Base-by-base conservation (phyloP, 1,140 invertebrate species). In the Arion vulgaris region DNA sequence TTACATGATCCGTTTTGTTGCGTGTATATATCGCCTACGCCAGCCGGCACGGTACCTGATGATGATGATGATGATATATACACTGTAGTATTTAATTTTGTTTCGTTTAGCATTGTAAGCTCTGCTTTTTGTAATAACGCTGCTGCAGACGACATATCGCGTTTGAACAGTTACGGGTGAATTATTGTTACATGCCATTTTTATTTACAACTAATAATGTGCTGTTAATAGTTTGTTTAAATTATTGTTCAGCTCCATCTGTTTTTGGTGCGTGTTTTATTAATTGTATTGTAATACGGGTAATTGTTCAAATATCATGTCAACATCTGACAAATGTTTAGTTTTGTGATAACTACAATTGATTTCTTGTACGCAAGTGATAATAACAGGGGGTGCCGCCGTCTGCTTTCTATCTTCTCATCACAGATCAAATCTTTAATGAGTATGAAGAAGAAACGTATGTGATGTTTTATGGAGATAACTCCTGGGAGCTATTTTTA, bases 251-350 rank as follows among this genome's bases (percentile, higher is more conserved):
- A 32, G 5, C 28, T 28, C 28, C 62, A 32, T 5, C 11, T 32
- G 62, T 66, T 66, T 28, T 66, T 66, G 28, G 53, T 57, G 5
- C 53, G 2, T 57, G 15, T 57, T 57, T 19, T 19, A 57, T n/a
- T 23, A 23, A 23, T 57, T 57, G 53, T 57, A 66, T 66, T 66
- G 62, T 32, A 66, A 66, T 66, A 66, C 62, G 62, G 62, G 62
- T 66, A 66, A 23, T 66, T 28, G 11, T 66, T 66, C 62, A 23
- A 32, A 28, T 66, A 66, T n/a, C n/a, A n/a, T 32, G n/a, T 66
- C n/a, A 66, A 66, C 11, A 32, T 5, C n/a, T 32, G 62, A 66
- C 53, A 13, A 66, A 28, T 66, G n/a, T 66, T 5, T 17, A 15
- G 28, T 5, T 28, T 32, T 66, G 62, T 66, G 62, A 66, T 66